A percentile compares a stretch with the other conserved stretches of the same genome.
Evolutionary conservation across 2,113 vertebrate genomes (phyloP).

Genomic region (Calyptommatus sinebrachiatus): DNA sequence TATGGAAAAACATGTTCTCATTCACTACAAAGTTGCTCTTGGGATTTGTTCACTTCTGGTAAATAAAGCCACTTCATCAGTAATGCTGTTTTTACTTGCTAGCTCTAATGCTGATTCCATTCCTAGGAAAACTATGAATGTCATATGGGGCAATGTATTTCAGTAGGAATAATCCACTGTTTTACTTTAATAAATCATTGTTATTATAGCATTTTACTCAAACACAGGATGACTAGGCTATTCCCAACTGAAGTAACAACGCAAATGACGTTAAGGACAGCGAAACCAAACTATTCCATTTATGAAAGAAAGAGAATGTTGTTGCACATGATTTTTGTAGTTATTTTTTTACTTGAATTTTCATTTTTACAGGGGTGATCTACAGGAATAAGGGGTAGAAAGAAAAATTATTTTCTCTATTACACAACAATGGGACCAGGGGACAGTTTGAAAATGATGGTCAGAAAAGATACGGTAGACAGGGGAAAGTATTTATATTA

Average conservation of each 20-base stretch:
- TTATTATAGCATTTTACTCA: neutral
- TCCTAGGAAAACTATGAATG: neutral
- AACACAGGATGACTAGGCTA: rapidly evolving
- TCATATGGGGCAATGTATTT: neutral
- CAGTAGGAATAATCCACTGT: rapidly evolving
- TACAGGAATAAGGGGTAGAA: neutral
- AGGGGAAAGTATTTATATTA: no score
- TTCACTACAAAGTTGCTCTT: rapidly evolving
- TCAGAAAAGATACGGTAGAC: no score
- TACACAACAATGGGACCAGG: no score
- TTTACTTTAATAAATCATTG: neutral
- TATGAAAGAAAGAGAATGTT: neutral
- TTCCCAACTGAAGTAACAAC: neutral
- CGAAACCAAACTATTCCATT: no score
- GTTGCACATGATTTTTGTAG: neutral
- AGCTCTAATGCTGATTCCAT: neutral
- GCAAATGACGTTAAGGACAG: neutral
- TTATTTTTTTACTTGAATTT: neutral
- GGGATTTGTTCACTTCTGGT: neutral
- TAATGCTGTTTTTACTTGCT: neutral
- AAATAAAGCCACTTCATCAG: neutral
- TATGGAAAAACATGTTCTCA: neutral
- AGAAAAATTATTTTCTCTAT: no score
- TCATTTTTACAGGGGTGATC: neutral
- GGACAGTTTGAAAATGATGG: no score